Conservation (phyloP, 2,113 vertebrate genomes). For the Gadus macrocephalus region DNA sequence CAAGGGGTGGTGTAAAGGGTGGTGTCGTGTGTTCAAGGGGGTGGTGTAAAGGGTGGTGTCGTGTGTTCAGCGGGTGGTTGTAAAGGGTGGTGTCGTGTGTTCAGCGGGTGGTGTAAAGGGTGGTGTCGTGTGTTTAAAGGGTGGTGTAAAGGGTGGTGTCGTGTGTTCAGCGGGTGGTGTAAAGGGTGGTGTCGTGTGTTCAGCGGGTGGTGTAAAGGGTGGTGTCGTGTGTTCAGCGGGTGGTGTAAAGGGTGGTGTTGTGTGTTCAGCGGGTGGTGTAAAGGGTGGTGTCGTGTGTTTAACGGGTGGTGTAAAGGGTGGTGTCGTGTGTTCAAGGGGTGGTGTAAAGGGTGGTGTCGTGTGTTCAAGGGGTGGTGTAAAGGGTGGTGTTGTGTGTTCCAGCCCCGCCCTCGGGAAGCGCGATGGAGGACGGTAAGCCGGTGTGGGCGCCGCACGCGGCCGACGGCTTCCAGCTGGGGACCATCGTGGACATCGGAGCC, state of each 20-base stretch:
- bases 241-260: neutral
- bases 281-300: slow-evolving; percentile 6
- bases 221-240: slow-evolving; percentile 18
- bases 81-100: slow-evolving; percentile 2
- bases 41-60: neutral
- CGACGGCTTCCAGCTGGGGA: slow-evolving; percentile 97
- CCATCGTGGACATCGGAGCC: slow-evolving; percentile 91
- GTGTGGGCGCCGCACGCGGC: slow-evolving; percentile 94
- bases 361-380: neutral
- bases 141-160: neutral
- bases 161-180: too few relatives aligned
- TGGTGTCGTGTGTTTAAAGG: neutral
- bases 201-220: too few relatives aligned
- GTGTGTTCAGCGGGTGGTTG: too few relatives aligned
- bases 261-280: too few relatives aligned
- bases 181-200: neutral
- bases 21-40: slow-evolving; percentile 18
- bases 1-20: too few relatives aligned
- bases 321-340: slow-evolving; percentile 12
- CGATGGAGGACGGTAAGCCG: slow-evolving; percentile 95
- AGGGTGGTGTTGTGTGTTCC: slow-evolving; percentile 11
- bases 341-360: neutral
- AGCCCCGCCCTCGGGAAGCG: slow-evolving; percentile 46
- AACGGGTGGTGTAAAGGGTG: too few relatives aligned
- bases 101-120: too few relatives aligned